Evolutionary conservation across 1,140 invertebrate species (phyloP), one percentile per base, ranked within the genome.

Genomic region (Rhopalosiphum padi): DNA sequence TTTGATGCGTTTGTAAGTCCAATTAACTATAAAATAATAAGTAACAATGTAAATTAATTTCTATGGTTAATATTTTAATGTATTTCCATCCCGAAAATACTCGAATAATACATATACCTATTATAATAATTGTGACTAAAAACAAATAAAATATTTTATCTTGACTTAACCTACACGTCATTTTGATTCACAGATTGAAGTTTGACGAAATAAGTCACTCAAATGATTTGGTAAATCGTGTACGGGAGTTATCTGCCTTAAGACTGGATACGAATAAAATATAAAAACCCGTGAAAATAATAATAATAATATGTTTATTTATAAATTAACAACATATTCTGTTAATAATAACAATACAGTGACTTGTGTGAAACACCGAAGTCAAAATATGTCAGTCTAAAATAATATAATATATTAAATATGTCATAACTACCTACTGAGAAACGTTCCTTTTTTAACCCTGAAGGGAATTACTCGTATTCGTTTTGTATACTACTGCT

Each of bases 401-500:
- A 43, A 30, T 85, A 25, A 43, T 43, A 41, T 85, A 25, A 25
- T 30, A 68, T 18, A 77, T n/a, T n/a, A n/a, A 77, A n/a, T 77
- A 23, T 53, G 60, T 77, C 85, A 30, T 83, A 86, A 86, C 43
- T 86, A 5, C 37, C 85, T 86, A 35, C n/a, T 23, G 46, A 53
- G 41, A 90, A 90, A 90, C 22, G 23, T 60, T 60, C 23, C 37
- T 43, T 43, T 41, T 68, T 55, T 53, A 91, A 92, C 91, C 91
- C 91, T 83, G 91, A 83, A 92, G 37, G 68, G 83, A 91, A 91
- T 91, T 35, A 37, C 89, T 37, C 48, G 8, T 41, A 8, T 55
- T 90, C 41, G 18, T 68, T 77, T 15, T 46, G 18, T 30, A 48
- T 22, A 46, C 25, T 0, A 25, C 15, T 35, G n/a, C 60, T 68